Evolutionary conservation across 2,888 invertebrate genomes (phyloP), one percentile per base, ranked within the genome.

Genomic region (Mythimna loreyi): DNA sequence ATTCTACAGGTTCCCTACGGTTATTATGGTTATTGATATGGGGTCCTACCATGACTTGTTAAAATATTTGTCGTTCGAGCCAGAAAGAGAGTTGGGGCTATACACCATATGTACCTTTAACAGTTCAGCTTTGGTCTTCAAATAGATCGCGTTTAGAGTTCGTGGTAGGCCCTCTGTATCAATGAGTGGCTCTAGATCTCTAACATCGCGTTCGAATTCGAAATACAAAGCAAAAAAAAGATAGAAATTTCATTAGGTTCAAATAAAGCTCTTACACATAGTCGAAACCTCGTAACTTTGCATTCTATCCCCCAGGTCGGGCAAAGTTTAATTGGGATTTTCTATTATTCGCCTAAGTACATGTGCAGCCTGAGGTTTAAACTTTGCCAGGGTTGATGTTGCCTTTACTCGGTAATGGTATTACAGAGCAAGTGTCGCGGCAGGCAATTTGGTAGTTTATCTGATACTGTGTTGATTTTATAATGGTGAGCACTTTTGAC

Each of bases 261-360:
- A 62, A 56, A 78, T 50, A 55, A 52, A 67, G 43, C 59, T 43
- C 43, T 56, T 66, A 49, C 40, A 33, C 23, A 36, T 59, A 50
- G 50, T 52, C 47, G 33, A 62, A 75, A 75, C 28, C 57, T 72
- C 43, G 30, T 50, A 72, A 60, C 62, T 62, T 40, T 21, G 58
- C 49, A 73, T 63, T 43, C 30, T 21, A 23, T 21, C 49, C 21
- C 58, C 36, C 50, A 52, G 50, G 57, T 60, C 28, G 56, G 3
- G 21, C 40, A 33, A 79, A 76, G 80, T 76, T 76, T 50, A 76
- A 79, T 76, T 63, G 56, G 63, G 21, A 53, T 79, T 79, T 79
- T 75, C 74, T 79, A 59, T 67, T 57, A 67, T 60, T 65, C 62
- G 21, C 30, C 19, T 33, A 40, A 16, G 40, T 40, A 61, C n/a